Percentiles rank a stretch among this genome's conserved stretches.
These are phyloP conservation scores for Novumbra hubbsi DNA, from an alignment of 2,797 vertebrate genomes.

Conservation along the genomic window DNA sequence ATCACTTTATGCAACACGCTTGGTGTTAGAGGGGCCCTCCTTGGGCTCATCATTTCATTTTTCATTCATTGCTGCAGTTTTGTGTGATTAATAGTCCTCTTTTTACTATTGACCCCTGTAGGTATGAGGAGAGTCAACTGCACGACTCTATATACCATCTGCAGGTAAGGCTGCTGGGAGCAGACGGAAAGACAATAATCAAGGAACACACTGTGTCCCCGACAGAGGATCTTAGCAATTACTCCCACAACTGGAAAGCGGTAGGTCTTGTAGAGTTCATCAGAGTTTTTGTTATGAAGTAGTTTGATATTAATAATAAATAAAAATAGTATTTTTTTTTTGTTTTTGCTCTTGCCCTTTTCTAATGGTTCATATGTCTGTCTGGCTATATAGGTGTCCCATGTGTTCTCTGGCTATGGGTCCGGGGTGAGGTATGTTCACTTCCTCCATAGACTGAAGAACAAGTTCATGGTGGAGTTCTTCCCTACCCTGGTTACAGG, in stretches of 20 bases:
- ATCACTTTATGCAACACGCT: background rate
- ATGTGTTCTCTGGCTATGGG: slow-evolving; percentile 82
- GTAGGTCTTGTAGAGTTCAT: slow-evolving; percentile 38
- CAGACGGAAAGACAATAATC: slow-evolving; percentile 73
- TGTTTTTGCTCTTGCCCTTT: too few relatives aligned
- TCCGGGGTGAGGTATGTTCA: slow-evolving; percentile 77
- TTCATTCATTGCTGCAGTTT: background rate
- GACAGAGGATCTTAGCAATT: slow-evolving; percentile 52
- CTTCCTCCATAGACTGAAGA: slow-evolving; percentile 80
- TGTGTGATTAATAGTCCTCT: background rate
- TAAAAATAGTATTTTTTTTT: background rate
- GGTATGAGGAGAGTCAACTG: slow-evolving; percentile 85
- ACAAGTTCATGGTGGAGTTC: slow-evolving; percentile 66
- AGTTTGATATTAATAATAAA: too few relatives aligned
- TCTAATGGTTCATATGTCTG: slow-evolving; percentile 11
- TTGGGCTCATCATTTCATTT: background rate
- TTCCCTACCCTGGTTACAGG: slow-evolving; percentile 70
- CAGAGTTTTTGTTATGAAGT: background rate
- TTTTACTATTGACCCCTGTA: slow-evolving; percentile 32
- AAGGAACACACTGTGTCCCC: slow-evolving; percentile 65
- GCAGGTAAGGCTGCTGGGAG: slow-evolving; percentile 77
- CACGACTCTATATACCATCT: slow-evolving; percentile 77
- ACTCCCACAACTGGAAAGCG: slow-evolving; percentile 77
- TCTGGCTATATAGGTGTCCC: slow-evolving; percentile 75
- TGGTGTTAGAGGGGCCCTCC: background rate